These are phyloP conservation scores for Pavo muticus DNA, from an alignment of 2,113 vertebrate species.

Conservation along the genomic window DNA sequence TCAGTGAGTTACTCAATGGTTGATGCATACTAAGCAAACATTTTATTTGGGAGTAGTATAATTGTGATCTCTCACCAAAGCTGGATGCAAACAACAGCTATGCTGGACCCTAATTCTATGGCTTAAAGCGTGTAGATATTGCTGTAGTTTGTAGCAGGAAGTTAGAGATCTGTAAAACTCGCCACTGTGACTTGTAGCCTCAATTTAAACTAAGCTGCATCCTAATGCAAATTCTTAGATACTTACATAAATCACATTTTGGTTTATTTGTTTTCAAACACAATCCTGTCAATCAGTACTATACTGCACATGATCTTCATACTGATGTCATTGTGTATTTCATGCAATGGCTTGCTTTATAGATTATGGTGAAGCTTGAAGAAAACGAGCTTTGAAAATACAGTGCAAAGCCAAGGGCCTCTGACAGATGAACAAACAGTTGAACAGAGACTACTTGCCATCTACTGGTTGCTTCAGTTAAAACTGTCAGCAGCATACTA, in stretches of 20 bases:
- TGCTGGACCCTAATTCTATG: background rate
- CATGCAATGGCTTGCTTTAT: background rate
- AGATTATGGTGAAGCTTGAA: background rate
- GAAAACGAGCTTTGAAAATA: background rate
- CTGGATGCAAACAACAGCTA: background rate
- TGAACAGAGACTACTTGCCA: background rate
- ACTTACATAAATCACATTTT: background rate
- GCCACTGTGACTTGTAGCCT: background rate
- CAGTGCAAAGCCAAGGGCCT: background rate
- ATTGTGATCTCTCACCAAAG: background rate
- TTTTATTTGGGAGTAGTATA: background rate
- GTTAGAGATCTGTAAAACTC: background rate
- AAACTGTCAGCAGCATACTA: background rate
- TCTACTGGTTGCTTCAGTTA: background rate
- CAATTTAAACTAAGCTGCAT: background rate
- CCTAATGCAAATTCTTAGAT: background rate
- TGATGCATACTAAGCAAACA: background rate
- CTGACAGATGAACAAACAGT: background rate
- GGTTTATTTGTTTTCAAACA: background rate
- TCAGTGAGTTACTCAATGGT: background rate
- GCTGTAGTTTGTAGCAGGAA: background rate
- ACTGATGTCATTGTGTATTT: background rate
- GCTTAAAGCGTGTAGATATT: background rate
- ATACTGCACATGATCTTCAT: background rate
- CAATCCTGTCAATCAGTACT: background rate